Base-by-base conservation (phyloP, 2,888 invertebrate species). In the Cryptocheilus praepositus region DNA sequence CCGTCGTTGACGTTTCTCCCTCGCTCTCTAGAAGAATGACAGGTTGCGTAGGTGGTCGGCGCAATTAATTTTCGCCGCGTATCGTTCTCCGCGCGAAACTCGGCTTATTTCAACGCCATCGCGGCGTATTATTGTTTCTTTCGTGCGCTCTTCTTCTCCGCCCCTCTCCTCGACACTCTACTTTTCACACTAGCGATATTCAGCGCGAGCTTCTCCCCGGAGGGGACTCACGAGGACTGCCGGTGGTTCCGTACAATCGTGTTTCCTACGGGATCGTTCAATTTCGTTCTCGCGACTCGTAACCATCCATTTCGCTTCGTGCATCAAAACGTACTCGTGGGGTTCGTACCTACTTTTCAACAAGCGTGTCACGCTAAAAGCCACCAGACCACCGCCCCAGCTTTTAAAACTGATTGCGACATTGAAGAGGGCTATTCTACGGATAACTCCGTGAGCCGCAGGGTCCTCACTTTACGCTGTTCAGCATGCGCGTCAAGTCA, bases 311-410 rank as follows among this genome's bases (percentile, higher is more conserved):
- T 80, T 73, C 61, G 65, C 70, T 57, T 49, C 56, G 60, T 66
- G 70, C 81, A 73, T 79, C 73, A 78, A 74, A 74, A 71, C 63
- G 59, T 69, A 67, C 79, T 73, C 61, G 69, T 58, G 64, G 53
- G 36, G 61, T 63, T 55, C 28, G 53, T 55, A 67, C 76, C 71
- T 71, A 79, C 70, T 74, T 80, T 74, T 72, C 74, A 74, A 81
- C 77, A 67, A 76, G 62, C 70, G 71, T 72, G 74, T 74, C 74
- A 62, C 76, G 69, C 73, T 83, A 81, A 82, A 83, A 81, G 81
- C 81, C 64, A 63, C 61, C 71, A 64, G n/a, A 45, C 60, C 46
- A 55, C 61, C 28, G 59, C 61, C 18, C 57, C 69, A 69, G 76
- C 80, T 82, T 81, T 79, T 78, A 83, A 78, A 80, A 71, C 67